Evolutionary conservation across 2,888 invertebrate species (phyloP).

Genomic region (Malachius bipustulatus): DNA sequence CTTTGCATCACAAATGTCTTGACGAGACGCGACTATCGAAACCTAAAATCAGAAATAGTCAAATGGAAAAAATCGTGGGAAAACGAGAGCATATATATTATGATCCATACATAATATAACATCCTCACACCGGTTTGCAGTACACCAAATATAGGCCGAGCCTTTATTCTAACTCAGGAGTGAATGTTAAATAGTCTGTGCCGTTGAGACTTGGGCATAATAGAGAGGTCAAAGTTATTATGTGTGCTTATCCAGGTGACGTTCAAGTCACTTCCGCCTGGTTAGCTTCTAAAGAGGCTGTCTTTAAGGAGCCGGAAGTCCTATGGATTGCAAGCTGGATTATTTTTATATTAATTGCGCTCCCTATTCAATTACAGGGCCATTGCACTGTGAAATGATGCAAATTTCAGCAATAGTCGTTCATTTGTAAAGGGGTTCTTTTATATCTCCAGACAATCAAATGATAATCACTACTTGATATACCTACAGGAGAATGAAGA

Average conservation of each 20-base stretch:
- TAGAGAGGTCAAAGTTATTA: constrained; percentile 30
- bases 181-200: constrained; percentile 20
- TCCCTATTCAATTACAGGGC: background rate
- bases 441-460: no score
- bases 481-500: no score
- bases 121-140: constrained; percentile 17
- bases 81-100: constrained; percentile 16
- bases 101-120: constrained; percentile 5
- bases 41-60: constrained; percentile 28
- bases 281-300: constrained; percentile 27
- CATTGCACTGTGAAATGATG: constrained; percentile 1
- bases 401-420: no score
- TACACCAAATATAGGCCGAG: constrained; percentile 22
- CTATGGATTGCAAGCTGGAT: constrained; percentile 7
- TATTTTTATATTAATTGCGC: background rate
- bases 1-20: constrained; percentile 19
- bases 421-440: no score
- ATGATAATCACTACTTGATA: no score
- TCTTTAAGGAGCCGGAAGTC: constrained; percentile 24
- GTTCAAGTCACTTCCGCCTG: constrained; percentile 33
- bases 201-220: constrained; percentile 18
- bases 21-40: constrained; percentile 27
- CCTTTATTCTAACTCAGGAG: constrained; percentile 23
- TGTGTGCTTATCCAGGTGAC: constrained; percentile 31
- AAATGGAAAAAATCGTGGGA: constrained; percentile 28